Evolutionary conservation across 2,888 invertebrate species (phyloP).

Genomic region (Tromatobia lineatoria): DNA sequence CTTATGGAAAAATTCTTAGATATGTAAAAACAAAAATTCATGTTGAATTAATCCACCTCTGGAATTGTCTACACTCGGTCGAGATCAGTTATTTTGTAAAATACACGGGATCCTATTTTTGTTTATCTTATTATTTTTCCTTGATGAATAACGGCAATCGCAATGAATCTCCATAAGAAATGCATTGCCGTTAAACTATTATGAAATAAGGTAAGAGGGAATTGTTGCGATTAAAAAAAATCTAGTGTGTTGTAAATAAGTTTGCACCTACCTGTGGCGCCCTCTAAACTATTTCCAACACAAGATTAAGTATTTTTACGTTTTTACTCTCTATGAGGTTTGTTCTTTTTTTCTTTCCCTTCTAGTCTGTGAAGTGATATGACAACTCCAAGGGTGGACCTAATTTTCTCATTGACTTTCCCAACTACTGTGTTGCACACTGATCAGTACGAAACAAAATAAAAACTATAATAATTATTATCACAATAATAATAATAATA

Average conservation of each 20-base stretch:
- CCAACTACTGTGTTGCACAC: slow-evolving; percentile 70
- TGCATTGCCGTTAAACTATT: slow-evolving; percentile 81
- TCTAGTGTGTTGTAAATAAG: slow-evolving; percentile 78
- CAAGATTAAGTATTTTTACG: slow-evolving; percentile 61
- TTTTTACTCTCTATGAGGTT: slow-evolving; percentile 37
- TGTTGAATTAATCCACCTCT: slow-evolving; percentile 80
- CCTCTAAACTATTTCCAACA: slow-evolving; percentile 69
- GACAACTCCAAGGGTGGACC: slow-evolving; percentile 83
- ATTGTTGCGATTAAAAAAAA: slow-evolving; percentile 71
- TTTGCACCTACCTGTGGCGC: slow-evolving; percentile 82
- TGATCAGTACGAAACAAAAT: slow-evolving; percentile 79
- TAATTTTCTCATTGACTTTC: slow-evolving; percentile 36
- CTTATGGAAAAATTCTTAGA: slow-evolving; percentile 80
- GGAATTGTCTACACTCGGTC: slow-evolving; percentile 77
- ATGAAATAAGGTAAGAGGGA: slow-evolving; percentile 70
- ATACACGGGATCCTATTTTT: slow-evolving; percentile 34
- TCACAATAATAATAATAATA: slow-evolving; percentile 63
- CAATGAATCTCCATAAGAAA: slow-evolving; percentile 83
- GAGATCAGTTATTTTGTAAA: slow-evolving; percentile 34
- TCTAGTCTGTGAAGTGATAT: slow-evolving; percentile 55
- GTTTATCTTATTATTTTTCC: slow-evolving; percentile 36
- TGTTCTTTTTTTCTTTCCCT: slow-evolving; percentile 34
- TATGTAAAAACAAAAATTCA: slow-evolving; percentile 48
- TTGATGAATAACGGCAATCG: slow-evolving; percentile 75
- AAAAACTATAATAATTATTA: slow-evolving; percentile 67